A percentile compares a stretch with the other conserved stretches of the same genome.
phyloP scores from a whole-genome alignment of 2,113 vertebrate species.

The Podilymbus podiceps region DNA sequence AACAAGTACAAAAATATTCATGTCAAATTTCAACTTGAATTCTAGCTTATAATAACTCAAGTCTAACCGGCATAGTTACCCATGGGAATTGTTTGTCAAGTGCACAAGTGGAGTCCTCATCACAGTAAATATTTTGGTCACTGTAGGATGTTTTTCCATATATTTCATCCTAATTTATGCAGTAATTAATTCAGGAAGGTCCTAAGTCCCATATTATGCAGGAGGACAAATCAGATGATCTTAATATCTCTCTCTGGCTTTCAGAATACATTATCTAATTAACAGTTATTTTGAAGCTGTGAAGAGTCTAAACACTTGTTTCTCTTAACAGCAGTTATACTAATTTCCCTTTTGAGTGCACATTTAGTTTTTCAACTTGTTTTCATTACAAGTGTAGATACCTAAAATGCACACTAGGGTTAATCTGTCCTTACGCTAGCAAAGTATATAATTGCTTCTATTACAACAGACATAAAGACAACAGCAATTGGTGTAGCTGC shows the following conservation, averaged over 20 bases:
- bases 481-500: slow-evolving; percentile 8
- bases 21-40: not conserved
- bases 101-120: not conserved
- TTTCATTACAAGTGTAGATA: slow-evolving; percentile 62
- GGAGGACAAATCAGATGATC: slow-evolving; percentile 22
- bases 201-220: slow-evolving; percentile 3
- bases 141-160: not conserved
- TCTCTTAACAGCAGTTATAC: slow-evolving; percentile 68
- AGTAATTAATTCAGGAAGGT: slow-evolving; percentile 32
- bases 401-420: slow-evolving; percentile 50
- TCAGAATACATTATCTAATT: slow-evolving; percentile 48
- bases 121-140: not conserved
- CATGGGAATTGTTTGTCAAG: not conserved
- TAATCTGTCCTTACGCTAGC: slow-evolving; percentile 57
- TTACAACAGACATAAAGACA: slow-evolving; percentile 24
- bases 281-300: slow-evolving; percentile 70
- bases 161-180: slow-evolving; percentile 9
- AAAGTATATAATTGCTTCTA: slow-evolving; percentile 48
- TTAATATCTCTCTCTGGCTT: slow-evolving; percentile 34
- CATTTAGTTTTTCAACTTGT: slow-evolving; percentile 66
- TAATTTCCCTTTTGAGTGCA: slow-evolving; percentile 71
- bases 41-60: not conserved
- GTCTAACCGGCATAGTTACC: not conserved
- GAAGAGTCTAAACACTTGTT: slow-evolving; percentile 69
- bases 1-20: not conserved